Evolutionary conservation across 2,797 vertebrate species (phyloP).

Genomic region (Synaphobranchus kaupii): DNA sequence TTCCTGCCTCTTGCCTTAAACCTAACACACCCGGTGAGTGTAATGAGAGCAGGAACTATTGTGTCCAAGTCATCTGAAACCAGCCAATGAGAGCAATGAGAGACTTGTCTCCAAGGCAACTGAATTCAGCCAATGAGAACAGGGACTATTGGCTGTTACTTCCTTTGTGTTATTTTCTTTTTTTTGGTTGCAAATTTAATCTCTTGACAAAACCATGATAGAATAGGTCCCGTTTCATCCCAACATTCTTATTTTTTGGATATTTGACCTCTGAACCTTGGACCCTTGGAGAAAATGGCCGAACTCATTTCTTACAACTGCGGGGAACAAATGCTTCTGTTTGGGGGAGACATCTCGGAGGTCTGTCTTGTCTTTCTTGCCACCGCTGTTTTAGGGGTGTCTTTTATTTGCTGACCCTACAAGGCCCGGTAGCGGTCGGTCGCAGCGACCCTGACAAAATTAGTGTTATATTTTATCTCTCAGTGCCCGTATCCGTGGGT

Average conservation of each 20-base stretch:
- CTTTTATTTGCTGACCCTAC: neutral
- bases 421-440: neutral
- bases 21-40: too few species aligned
- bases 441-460: neutral
- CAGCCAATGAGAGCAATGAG: too few species aligned
- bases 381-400: neutral
- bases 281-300: neutral
- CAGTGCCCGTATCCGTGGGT: neutral
- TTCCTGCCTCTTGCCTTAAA: too few species aligned
- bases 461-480: neutral
- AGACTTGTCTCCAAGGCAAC: too few species aligned
- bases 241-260: neutral
- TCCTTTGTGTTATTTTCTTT: neutral
- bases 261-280: neutral
- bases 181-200: neutral
- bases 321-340: neutral
- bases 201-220: neutral
- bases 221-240: neutral
- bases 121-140: too few species aligned
- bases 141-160: neutral
- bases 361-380: neutral
- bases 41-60: neutral
- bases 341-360: neutral
- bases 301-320: neutral
- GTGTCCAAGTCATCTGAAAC: too few species aligned